These are phyloP conservation scores for Triplophysa dalaica DNA, from an alignment of 2,113 vertebrate genomes.

Conservation along the genomic window DNA sequence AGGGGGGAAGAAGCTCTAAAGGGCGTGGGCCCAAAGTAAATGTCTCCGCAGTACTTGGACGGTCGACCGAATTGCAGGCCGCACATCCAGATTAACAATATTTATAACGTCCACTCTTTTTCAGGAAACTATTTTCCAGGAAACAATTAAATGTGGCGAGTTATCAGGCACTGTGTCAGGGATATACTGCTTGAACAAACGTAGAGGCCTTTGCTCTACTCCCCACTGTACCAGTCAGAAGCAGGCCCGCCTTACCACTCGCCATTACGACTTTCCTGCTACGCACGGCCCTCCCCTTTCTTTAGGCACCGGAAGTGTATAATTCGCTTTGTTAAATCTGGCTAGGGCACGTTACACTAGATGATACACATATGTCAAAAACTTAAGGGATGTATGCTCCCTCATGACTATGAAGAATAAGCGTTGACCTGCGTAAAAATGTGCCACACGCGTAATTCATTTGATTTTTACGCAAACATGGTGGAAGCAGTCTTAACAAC, in stretches of 20 bases:
- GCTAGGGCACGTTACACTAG: conserved; percentile 3
- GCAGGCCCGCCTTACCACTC: conserved; percentile 25
- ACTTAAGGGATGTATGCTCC: not conserved
- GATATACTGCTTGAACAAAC: conserved; percentile 5
- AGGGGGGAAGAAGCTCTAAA: not conserved
- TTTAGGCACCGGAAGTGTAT: conserved; percentile 34
- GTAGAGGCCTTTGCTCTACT: conserved; percentile 15
- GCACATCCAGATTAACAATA: not conserved
- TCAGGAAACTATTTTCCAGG: not conserved
- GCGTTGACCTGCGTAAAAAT: not conserved
- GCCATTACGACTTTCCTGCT: conserved; percentile 36
- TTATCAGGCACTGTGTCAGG: not conserved
- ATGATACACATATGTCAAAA: not conserved
- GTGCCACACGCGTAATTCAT: not conserved
- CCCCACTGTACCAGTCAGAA: not conserved
- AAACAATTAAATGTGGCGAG: not conserved
- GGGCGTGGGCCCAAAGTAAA: conserved; percentile 27
- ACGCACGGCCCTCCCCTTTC: conserved; percentile 36
- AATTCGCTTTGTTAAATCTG: conserved; percentile 34
- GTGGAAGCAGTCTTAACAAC: not conserved
- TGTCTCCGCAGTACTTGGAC: conserved; percentile 24
- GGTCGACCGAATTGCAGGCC: conserved; percentile 15
- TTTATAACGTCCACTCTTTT: not conserved
- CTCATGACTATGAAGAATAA: not conserved
- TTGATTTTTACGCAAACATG: not conserved